Percentiles rank a stretch among this genome's conserved stretches.
These are phyloP conservation scores for Nerophis lumbriciformis DNA, from an alignment of 2,113 vertebrate species.

Conservation along the genomic window DNA sequence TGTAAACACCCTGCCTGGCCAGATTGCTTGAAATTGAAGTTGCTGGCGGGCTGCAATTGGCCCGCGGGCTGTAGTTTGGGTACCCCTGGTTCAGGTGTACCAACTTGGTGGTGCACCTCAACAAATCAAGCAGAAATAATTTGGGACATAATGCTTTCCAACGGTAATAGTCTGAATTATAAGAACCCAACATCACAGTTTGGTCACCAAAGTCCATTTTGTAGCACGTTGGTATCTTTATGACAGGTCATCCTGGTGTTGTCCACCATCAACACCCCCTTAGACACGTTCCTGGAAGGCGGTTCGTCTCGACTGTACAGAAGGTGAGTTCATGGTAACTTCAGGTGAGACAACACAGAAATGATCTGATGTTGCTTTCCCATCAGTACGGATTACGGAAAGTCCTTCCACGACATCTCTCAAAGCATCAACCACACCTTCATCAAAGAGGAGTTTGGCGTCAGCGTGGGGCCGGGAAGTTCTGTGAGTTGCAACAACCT, in stretches of 20 bases:
- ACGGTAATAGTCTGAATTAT: too few species aligned
- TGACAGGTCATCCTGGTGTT: constrained; percentile 71
- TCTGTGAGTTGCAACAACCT: constrained; percentile 52
- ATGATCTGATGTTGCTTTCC: constrained; percentile 1
- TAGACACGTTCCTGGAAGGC: constrained; percentile 58
- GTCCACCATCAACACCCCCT: constrained; percentile 66
- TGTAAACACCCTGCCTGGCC: too few species aligned
- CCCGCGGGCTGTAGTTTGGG: too few species aligned
- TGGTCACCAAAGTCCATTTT: neutral
- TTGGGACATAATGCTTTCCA: too few species aligned
- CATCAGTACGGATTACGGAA: constrained; percentile 74
- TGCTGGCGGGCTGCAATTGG: too few species aligned
- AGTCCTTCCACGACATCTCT: constrained; percentile 76
- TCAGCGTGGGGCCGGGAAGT: constrained; percentile 71
- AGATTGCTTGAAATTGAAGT: too few species aligned
- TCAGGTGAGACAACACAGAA: neutral
- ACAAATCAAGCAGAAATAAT: neutral
- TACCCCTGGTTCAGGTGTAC: too few species aligned
- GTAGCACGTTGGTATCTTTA: neutral
- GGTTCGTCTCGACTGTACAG: constrained; percentile 73
- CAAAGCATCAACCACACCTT: constrained; percentile 72
- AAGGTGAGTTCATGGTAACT: constrained; percentile 54
- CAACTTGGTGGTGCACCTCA: too few species aligned
- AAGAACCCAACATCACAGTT: neutral
- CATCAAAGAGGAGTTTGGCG: constrained; percentile 74